Evolutionary conservation across 30 jellyfish, hydroid and myxozoan species (phyloP), one percentile per base, ranked within the genome.

Genomic region (Aurelia aurita): DNA sequence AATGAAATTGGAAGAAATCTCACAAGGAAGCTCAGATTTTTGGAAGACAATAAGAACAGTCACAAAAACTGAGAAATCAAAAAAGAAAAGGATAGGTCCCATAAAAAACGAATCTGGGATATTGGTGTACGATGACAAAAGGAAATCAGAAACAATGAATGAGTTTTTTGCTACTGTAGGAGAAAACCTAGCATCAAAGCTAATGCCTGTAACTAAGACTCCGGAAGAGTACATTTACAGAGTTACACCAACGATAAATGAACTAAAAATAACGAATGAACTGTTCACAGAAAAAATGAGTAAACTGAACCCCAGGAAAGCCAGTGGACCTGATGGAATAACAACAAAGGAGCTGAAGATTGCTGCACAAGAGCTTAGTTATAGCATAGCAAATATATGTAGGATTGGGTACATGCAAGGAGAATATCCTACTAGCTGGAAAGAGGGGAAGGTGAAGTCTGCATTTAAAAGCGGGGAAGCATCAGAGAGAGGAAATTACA

Each of bases 71-170:
- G 6, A 54, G 65, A 54, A 54, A 54, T 54, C 65, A 1, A 5
- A 54, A 54, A 54, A 54, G 65, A 54, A 54, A 5, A 54, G 65
- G 65, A 54, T 54, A 54, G 65, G 65, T 54, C 65, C 65, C 65
- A 54, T 54, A 54, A 54, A 54, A 54, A 54, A 54, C 25, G 65
- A 54, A 54, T 54, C 65, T 54, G 65, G 65, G 65, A 54, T 54
- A 54, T 3, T 54, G 65, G 65, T 54, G 65, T 54, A 54, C 5
- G 65, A 54, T 54, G 65, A 54, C 65, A 54, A 54, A 54, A 54
- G 65, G 65, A 54, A 54, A 54, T 18, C 61, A 49, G 61, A 49
- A n/a, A n/a, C n/a, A n/a, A n/a, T n/a, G n/a, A 66, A 66, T 21
- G 29, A 28, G 44, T 66, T 66, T 28, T 66, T 66, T 29, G 58